phyloP scores from a whole-genome alignment of 2,113 vertebrate species.

The Struthidea cinerea region DNA sequence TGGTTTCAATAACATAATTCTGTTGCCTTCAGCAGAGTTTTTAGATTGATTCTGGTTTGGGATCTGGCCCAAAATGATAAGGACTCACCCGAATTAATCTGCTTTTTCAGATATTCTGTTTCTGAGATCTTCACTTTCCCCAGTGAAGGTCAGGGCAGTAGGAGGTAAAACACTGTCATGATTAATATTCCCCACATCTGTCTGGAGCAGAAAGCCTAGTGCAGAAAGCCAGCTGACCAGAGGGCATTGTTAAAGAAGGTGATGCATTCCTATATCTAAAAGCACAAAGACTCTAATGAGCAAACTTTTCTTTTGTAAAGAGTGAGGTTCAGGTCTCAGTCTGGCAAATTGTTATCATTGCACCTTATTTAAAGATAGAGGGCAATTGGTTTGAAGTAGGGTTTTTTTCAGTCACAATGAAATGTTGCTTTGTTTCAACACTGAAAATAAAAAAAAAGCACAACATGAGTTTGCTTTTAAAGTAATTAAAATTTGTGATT shows the following conservation, averaged over 20 bases:
- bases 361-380: neutral
- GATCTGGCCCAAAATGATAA: neutral
- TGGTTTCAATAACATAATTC: neutral
- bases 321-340: neutral
- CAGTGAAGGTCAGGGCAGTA: conserved; percentile 2
- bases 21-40: neutral
- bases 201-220: neutral
- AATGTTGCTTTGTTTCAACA: neutral
- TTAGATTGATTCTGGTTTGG: neutral
- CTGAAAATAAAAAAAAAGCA: neutral
- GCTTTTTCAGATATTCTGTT: neutral
- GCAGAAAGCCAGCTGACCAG: conserved; percentile 14
- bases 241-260: neutral
- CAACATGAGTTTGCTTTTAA: neutral
- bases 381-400: neutral
- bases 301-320: neutral
- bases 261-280: neutral
- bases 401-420: neutral
- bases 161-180: neutral
- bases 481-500: neutral
- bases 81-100: neutral
- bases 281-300: neutral
- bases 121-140: neutral
- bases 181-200: conserved; percentile 35
- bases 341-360: neutral